A percentile compares a stretch with the other conserved stretches of the same genome.
Evolutionary conservation across 1,140 invertebrate genomes (phyloP).

Genomic region (Lucilia cuprina): DNA sequence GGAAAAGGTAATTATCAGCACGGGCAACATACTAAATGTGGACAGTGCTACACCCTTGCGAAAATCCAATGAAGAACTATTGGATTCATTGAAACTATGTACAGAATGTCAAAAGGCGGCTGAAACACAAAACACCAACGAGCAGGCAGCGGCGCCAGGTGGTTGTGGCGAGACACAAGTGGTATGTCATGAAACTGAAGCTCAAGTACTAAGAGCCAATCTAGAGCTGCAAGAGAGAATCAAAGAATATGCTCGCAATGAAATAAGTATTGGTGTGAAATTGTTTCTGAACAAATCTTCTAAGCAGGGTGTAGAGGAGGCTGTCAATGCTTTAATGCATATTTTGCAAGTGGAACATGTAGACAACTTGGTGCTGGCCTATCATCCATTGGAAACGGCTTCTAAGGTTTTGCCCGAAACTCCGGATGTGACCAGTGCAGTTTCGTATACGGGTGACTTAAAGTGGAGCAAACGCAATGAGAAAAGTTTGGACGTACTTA

Average conservation of each 20-base stretch:
- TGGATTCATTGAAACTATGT: conserved; percentile 53
- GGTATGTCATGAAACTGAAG: conserved; percentile 37
- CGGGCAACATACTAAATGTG: conserved; percentile 85
- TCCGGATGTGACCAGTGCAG: conserved; percentile 43
- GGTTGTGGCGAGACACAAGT: conserved; percentile 39
- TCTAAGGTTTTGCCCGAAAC: background rate
- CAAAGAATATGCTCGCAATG: conserved; percentile 68
- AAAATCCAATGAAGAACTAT: conserved; percentile 78
- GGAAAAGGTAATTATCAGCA: conserved; percentile 71
- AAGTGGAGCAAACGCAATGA: conserved; percentile 62
- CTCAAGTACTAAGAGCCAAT: conserved; percentile 64
- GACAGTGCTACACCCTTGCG: conserved; percentile 80
- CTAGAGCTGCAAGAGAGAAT: conserved; percentile 69
- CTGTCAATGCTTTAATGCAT: conserved; percentile 49
- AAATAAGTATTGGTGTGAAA: conserved; percentile 72
- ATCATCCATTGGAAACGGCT: conserved; percentile 51
- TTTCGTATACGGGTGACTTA: background rate
- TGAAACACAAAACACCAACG: conserved; percentile 42
- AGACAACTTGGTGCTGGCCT: conserved; percentile 59
- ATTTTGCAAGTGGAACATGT: conserved; percentile 56
- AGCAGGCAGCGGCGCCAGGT: conserved; percentile 47
- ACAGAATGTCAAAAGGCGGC: conserved; percentile 44
- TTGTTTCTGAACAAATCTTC: conserved; percentile 68
- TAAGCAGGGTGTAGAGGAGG: conserved; percentile 46
- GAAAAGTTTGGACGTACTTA: conserved; percentile 64